Base-by-base conservation (phyloP, 2,888 invertebrate genomes). In the Syritta pipiens region DNA sequence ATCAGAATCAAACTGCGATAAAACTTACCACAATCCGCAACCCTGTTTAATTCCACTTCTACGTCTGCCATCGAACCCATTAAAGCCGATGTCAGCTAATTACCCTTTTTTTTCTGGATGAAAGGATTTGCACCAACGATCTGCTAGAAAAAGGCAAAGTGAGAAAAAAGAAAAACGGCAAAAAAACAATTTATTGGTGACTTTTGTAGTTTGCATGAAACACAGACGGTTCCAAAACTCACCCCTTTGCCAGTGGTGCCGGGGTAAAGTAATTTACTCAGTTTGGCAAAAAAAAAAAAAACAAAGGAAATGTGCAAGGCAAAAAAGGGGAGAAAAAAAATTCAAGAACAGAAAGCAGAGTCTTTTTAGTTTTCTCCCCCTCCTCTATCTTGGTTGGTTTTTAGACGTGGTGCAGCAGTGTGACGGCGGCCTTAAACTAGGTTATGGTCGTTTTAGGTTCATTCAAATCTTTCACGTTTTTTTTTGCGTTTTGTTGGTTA, bases 1-100 rank as follows among this genome's bases (percentile, higher is more conserved):
- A 79, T 74, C 79, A 79, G 79, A 74, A 79, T 74, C 79, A 79
- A 79, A 79, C 35, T 30, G 67, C 60, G 79, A 79, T 79, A 79
- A 79, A 79, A 79, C 74, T 79, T 44, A 77, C 65, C 65, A 48
- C 72, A 71, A 65, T 67, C 59, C 40, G 51, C 63, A 65, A 57
- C 65, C 77, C 40, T 48, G 53, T 40, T 60, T 28, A 53, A 68
- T 53, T 46, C 57, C 9, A 57, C 40, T 51, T 71, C 51, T 57
- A 14, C 14, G 14, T 26, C 17, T 48, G 44, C 67, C 53, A 40
- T 28, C 55, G 49, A 60, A 60, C 51, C 55, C 67, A 67, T 67
- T 77, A 60, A 57, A 63, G 10, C 68, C 74, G 51, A 81, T 75
- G 79, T 68, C 74, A 75, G 79, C 79, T 81, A 81, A 81, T 81